Percentiles rank a stretch among this genome's conserved stretches.
Evolutionary conservation across 1,140 invertebrate species (phyloP).

Genomic region (Streblospio benedicti): DNA sequence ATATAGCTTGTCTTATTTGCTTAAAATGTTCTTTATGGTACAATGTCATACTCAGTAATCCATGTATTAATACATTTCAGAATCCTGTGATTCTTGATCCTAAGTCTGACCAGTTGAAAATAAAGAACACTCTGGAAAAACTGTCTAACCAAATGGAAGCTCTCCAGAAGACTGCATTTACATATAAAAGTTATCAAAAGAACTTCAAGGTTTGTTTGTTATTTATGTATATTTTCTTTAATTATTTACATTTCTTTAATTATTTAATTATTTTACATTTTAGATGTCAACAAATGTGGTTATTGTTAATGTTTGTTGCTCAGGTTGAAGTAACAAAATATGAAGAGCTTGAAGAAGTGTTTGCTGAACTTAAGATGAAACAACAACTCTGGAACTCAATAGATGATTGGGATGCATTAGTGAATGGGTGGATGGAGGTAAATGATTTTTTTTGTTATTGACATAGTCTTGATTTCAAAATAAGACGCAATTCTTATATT

Average conservation of each 20-base stretch:
- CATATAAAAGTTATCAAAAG: slow-evolving; percentile 52
- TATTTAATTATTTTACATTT: not conserved
- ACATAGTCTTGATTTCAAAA: not conserved
- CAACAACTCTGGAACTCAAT: slow-evolving; percentile 68
- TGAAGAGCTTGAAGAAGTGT: slow-evolving; percentile 67
- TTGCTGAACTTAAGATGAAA: slow-evolving; percentile 66
- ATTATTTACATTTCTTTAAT: not conserved
- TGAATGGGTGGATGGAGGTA: slow-evolving; percentile 55
- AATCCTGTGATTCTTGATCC: slow-evolving; percentile 64
- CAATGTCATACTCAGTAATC: too few species aligned
- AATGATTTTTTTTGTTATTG: too few species aligned
- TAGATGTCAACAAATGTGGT: too few species aligned
- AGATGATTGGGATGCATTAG: slow-evolving; percentile 58
- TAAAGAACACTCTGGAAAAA: slow-evolving; percentile 55
- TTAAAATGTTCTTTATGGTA: too few species aligned
- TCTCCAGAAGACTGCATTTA: slow-evolving; percentile 57
- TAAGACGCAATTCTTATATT: not conserved
- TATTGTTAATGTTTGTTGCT: too few species aligned
- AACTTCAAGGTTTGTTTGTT: slow-evolving; percentile 41
- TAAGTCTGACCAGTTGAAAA: slow-evolving; percentile 58
- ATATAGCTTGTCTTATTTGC: too few species aligned
- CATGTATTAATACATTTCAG: too few species aligned
- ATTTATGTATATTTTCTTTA: not conserved
- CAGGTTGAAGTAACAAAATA: slow-evolving; percentile 68
- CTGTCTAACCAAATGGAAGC: slow-evolving; percentile 55